phyloP scores from a whole-genome alignment of 2,113 vertebrate genomes.

The Stegastes partitus region DNA sequence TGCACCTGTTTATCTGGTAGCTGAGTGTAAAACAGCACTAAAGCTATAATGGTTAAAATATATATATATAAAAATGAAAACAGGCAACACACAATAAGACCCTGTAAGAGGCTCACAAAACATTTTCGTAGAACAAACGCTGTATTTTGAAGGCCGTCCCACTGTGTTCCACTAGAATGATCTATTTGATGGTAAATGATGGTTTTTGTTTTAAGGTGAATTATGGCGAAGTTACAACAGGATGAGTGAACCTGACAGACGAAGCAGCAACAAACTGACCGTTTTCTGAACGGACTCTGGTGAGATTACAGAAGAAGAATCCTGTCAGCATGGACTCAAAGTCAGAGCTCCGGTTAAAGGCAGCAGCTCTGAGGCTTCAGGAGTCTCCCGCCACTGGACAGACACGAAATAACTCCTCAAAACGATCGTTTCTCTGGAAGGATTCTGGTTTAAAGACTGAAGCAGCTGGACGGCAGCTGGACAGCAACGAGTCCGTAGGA shows the following conservation, averaged over 20 bases:
- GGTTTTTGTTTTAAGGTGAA: neutral
- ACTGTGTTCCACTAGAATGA: neutral
- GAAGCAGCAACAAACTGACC: too few relatives aligned
- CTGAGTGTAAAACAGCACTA: too few relatives aligned
- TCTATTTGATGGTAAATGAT: neutral
- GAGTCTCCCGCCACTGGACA: constrained; percentile 47
- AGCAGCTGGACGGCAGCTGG: fast-evolving
- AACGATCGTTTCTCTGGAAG: fast-evolving
- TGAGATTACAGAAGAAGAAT: too few relatives aligned
- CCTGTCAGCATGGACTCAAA: neutral
- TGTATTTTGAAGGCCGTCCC: neutral
- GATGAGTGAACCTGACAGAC: neutral
- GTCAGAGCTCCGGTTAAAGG: neutral
- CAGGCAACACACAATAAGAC: too few relatives aligned
- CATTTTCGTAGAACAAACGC: too few relatives aligned
- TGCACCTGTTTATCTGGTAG: too few relatives aligned
- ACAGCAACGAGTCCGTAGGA: fast-evolving
- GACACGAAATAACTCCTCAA: neutral
- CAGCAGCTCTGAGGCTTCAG: constrained; percentile 7
- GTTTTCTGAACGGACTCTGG: too few relatives aligned
- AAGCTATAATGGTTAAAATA: too few relatives aligned
- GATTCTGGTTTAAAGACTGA: fast-evolving
- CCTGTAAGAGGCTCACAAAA: too few relatives aligned
- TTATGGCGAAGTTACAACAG: too few relatives aligned
- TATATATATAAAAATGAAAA: too few relatives aligned